Base-by-base conservation (phyloP, 1,140 invertebrate genomes). In the Neodiprion pinetum region DNA sequence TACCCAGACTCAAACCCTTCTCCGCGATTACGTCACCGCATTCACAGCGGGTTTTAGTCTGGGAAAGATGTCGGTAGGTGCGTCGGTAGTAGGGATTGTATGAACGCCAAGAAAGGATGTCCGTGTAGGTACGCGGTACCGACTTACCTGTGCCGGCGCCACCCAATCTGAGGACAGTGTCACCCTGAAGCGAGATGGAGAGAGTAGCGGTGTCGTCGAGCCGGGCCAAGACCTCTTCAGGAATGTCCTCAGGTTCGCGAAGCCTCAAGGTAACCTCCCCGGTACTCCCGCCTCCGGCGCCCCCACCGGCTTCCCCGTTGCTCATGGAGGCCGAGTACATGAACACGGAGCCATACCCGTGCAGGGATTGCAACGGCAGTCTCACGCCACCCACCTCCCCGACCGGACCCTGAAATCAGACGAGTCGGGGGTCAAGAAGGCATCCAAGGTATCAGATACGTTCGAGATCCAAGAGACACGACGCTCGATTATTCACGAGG, bases 281-380 rank as follows among this genome's bases (percentile, higher is more conserved):
- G 48, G 74, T 77, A 53, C 85, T 87, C 76, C 84, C 85, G 76
- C 85, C 83, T 77, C 86, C 81, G 77, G 86, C 84, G 72, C 85
- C 83, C 74, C 83, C 77, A 53, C 84, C 84, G 53, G 53, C 53
- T 81, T 86, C 84, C 53, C 86, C 87, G 61, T 87, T 86, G 80
- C 87, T 88, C 79, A 87, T 88, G 78, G 87, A 87, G 75, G 87
- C 87, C 79, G 87, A 88, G 81, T 90, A 90, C 89, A 90, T 90
- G 83, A 90, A 90, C 81, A 90, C 89, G 74, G 90, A 89, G 80
- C 87, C 87, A 83, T 88, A 89, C 77, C 88, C 88, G 85, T 90
- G 89, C 80, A 88, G 83, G 74, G 89, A 90, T 77, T 90, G 88
- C 77, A 90, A 79, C 49, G 90, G 89, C 79, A 90, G 83, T 77